Conservation (phyloP, 1,140 invertebrate species). For the Eriosoma lanigerum region DNA sequence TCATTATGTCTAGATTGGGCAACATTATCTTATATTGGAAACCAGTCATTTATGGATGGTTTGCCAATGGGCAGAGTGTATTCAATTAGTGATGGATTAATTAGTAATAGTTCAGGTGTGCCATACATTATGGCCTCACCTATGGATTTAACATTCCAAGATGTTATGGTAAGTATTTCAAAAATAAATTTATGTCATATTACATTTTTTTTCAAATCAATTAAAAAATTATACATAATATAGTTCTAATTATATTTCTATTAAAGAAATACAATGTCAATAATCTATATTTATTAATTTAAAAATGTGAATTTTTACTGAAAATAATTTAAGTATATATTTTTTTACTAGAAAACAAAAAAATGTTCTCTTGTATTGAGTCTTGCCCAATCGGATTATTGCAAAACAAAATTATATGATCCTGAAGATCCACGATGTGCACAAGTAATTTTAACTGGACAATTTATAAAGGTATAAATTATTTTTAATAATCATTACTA, state of each 20-base stretch:
- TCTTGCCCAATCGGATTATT: slow-evolving; percentile 57
- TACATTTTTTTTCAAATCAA: no score
- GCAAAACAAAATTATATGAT: slow-evolving; percentile 66
- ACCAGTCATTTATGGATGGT: slow-evolving; percentile 61
- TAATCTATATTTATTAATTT: no score
- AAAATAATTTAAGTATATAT: background rate
- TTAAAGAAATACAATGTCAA: no score
- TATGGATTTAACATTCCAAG: slow-evolving; percentile 72
- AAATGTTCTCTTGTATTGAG: slow-evolving; percentile 52
- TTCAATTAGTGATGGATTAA: slow-evolving; percentile 71
- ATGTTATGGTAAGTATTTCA: slow-evolving; percentile 66
- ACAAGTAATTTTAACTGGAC: slow-evolving; percentile 71
- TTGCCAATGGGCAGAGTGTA: slow-evolving; percentile 76
- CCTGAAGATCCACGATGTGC: slow-evolving; percentile 81
- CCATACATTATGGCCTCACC: slow-evolving; percentile 78
- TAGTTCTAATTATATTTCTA: no score
- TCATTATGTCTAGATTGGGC: slow-evolving; percentile 52
- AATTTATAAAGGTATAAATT: slow-evolving; percentile 65
- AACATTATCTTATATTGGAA: slow-evolving; percentile 50
- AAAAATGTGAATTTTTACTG: no score
- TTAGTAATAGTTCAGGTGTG: slow-evolving; percentile 69
- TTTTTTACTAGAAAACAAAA: slow-evolving; percentile 45
- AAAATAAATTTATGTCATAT: no score
- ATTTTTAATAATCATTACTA: background rate
- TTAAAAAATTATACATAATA: no score